Conservation (phyloP, 1,140 invertebrate genomes). For the Sarcophaga peregrina region DNA sequence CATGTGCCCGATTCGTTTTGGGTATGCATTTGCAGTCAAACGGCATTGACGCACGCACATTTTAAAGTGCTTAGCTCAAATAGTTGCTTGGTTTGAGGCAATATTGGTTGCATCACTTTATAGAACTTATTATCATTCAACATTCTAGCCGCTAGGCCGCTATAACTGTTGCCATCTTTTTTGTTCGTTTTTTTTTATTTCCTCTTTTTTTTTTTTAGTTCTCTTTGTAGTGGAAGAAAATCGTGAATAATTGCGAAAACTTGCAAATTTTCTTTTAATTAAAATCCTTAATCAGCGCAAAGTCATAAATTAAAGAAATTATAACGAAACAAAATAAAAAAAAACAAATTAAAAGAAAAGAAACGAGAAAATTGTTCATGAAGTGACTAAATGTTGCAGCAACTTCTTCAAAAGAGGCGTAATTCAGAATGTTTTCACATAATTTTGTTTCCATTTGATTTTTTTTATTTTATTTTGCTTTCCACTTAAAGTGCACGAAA, state of each 20-base stretch:
- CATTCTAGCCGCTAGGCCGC: neutral
- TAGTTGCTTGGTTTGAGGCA: neutral
- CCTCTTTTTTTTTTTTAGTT: too few species aligned
- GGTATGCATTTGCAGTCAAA: slow-evolving; percentile 2
- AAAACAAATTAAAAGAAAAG: neutral
- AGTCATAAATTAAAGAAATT: slow-evolving; percentile 31
- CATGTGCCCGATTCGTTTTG: neutral
- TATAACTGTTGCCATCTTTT: neutral
- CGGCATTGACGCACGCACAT: slow-evolving; percentile 37
- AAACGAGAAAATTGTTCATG: neutral
- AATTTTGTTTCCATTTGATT: neutral
- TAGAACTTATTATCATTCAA: slow-evolving; percentile 19
- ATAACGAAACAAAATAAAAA: too few species aligned
- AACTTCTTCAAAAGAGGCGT: neutral
- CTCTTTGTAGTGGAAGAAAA: neutral
- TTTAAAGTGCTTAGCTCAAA: neutral
- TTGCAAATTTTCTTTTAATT: slow-evolving; percentile 47
- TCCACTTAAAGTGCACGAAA: slow-evolving; percentile 1
- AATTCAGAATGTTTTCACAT: neutral
- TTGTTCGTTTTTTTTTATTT: too few species aligned
- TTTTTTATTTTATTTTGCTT: neutral
- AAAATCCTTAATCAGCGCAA: slow-evolving; percentile 42
- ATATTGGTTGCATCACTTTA: neutral
- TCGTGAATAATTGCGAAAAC: slow-evolving; percentile 46
- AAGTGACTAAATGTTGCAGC: neutral